These are phyloP conservation scores for Oasisia sp. DNA, from an alignment of 2,888 invertebrate species.

Conservation along the genomic window DNA sequence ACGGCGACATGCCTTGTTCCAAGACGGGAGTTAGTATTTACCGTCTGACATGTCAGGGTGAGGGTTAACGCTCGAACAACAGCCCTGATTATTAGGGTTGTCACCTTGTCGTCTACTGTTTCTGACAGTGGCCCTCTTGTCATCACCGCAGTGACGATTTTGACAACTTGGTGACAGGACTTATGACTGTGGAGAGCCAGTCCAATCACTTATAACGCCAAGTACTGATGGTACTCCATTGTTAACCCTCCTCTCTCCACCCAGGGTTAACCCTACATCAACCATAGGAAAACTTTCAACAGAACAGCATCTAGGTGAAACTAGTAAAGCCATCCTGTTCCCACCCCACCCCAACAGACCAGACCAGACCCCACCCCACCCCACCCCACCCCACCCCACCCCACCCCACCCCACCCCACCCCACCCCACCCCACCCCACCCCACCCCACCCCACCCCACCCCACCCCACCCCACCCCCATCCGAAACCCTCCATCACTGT, in stretches of 20 bases:
- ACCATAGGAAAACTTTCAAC: neutral
- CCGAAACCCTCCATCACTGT: neutral
- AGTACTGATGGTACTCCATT: neutral
- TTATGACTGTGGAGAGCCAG: neutral
- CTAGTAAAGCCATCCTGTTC: neutral
- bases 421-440: no score
- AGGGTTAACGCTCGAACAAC: neutral
- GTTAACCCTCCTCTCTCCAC: neutral
- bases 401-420: neutral
- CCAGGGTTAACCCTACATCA: neutral
- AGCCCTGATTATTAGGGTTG: neutral
- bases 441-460: neutral
- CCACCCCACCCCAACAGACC: no score
- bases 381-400: neutral
- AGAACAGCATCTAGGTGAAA: neutral
- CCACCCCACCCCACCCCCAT: neutral
- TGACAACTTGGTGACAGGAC: constrained; percentile 10
- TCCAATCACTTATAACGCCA: neutral
- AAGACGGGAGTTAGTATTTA: neutral
- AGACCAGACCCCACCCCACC: no score
- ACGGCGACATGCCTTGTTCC: neutral
- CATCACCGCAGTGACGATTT: neutral
- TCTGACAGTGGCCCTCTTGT: neutral
- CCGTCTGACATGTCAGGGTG: neutral
- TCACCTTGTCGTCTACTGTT: neutral